Evolutionary conservation across 2,888 invertebrate species (phyloP).

Genomic region (Rotaria sp.): DNA sequence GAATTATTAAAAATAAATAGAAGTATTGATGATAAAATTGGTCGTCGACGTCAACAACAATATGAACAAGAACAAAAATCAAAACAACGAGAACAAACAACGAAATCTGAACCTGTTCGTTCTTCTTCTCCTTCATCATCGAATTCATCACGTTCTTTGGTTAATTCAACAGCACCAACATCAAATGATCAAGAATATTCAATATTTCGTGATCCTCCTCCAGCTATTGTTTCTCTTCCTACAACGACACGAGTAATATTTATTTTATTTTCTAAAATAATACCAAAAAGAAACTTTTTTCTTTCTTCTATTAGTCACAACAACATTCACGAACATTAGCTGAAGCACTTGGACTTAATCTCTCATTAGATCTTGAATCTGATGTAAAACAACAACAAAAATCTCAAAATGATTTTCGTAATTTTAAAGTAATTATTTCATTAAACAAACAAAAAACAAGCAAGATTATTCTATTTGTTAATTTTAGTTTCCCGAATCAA

Average conservation of each 20-base stretch:
- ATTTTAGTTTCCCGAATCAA: slow-evolving; percentile 53
- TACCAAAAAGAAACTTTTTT: too few species aligned
- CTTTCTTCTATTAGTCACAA: neutral
- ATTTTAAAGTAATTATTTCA: slow-evolving; percentile 46
- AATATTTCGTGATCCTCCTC: neutral
- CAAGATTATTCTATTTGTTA: neutral
- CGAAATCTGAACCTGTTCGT: neutral
- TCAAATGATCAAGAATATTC: neutral
- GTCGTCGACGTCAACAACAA: slow-evolving; percentile 28
- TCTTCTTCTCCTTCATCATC: neutral
- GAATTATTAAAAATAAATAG: neutral
- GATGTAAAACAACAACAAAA: slow-evolving; percentile 13
- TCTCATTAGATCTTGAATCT: neutral
- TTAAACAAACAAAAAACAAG: too few species aligned
- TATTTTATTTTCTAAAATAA: neutral
- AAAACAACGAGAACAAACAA: neutral
- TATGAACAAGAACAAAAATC: neutral
- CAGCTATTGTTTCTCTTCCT: neutral
- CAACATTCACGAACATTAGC: neutral
- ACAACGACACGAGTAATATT: neutral
- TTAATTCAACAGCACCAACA: neutral
- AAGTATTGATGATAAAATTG: neutral
- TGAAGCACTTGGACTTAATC: slow-evolving; percentile 1
- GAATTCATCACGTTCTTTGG: neutral
- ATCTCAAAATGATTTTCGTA: slow-evolving; percentile 43